phyloP scores from a whole-genome alignment of 2,113 vertebrate species.

The Dendrocopos noguchii region DNA sequence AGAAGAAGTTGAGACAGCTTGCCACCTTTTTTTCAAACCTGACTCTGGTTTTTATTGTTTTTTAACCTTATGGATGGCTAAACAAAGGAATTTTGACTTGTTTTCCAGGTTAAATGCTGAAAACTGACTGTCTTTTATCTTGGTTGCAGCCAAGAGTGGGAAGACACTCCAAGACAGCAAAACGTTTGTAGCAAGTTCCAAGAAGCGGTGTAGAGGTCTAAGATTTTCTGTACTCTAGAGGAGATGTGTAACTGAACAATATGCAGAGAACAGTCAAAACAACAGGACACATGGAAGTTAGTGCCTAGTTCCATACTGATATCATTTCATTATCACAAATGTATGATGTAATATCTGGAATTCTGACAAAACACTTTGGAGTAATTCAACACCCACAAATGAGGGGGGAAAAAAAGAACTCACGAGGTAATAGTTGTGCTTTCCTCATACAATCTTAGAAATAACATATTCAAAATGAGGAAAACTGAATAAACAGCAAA shows the following conservation, averaged over 20 bases:
- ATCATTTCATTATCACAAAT: background rate
- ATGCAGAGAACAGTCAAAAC: background rate
- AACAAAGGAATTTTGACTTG: background rate
- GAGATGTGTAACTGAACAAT: background rate
- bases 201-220: background rate
- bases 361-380: background rate
- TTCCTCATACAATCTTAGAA: constrained; percentile 9
- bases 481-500: background rate
- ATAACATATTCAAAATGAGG: background rate
- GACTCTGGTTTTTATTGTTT: background rate
- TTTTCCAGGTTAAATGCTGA: background rate
- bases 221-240: background rate
- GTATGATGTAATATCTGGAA: background rate
- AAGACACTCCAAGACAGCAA: background rate
- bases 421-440: background rate
- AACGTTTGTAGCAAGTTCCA: background rate
- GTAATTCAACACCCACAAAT: background rate
- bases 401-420: background rate
- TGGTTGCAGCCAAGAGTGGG: background rate
- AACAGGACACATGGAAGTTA: background rate
- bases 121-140: background rate
- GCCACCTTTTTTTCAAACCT: background rate
- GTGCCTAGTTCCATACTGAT: background rate
- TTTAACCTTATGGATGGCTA: background rate
- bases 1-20: background rate